A percentile compares a stretch with the other conserved stretches of the same genome.
Evolutionary conservation across 1,140 invertebrate genomes (phyloP).

Genomic region (Hirudo medicinalis): DNA sequence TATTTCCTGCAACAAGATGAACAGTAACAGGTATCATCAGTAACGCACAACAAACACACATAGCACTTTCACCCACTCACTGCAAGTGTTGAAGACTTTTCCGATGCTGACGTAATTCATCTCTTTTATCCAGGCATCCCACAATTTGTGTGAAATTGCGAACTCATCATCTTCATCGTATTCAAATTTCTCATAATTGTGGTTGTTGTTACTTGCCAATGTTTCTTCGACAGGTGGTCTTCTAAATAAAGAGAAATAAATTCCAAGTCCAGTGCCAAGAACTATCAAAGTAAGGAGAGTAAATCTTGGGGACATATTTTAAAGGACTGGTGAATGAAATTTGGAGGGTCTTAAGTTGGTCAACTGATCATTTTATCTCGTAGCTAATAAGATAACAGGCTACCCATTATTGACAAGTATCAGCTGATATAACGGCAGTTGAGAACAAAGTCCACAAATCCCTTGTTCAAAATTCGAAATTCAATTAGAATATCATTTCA

Average conservation of each 20-base stretch:
- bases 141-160: conserved; percentile 10
- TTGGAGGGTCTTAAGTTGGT: no score
- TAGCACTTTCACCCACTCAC: conserved; percentile 25
- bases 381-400: no score
- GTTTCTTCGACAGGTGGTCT: conserved; percentile 12
- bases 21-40: no score
- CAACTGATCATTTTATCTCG: no score
- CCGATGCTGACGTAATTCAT: conserved; percentile 28
- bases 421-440: no score
- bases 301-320: not conserved
- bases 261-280: not conserved
- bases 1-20: no score
- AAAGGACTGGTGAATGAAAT: no score
- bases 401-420: no score
- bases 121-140: conserved; percentile 25
- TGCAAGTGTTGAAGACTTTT: conserved; percentile 27
- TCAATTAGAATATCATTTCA: no score
- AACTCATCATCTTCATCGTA: conserved; percentile 14
- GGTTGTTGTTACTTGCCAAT: conserved; percentile 7
- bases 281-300: not conserved
- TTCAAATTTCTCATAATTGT: not conserved
- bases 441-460: no score
- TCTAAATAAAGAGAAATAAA: conserved; percentile 8
- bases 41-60: no score
- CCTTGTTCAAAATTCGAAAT: no score